Evolutionary conservation across 2,888 invertebrate species (phyloP).

Genomic region (Tenthredo amoena): DNA sequence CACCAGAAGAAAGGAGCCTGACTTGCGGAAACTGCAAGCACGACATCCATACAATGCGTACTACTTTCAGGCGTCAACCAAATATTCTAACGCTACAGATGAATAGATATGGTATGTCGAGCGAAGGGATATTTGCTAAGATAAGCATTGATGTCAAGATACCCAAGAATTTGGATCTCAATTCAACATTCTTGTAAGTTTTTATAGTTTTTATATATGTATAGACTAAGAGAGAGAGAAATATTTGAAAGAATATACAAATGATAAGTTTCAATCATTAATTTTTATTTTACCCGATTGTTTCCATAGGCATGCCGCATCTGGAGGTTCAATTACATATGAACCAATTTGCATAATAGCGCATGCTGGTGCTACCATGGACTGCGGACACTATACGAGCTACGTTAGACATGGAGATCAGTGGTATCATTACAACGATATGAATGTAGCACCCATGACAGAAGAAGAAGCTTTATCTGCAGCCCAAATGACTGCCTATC

Average conservation of each 20-base stretch:
- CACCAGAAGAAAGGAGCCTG: slow-evolving; percentile 66
- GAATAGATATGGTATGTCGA: slow-evolving; percentile 69
- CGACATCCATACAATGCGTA: slow-evolving; percentile 65
- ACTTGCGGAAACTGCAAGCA: slow-evolving; percentile 69
- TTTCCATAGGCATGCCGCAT: slow-evolving; percentile 50
- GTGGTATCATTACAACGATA: slow-evolving; percentile 72
- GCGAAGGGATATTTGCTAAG: slow-evolving; percentile 67
- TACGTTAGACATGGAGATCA: slow-evolving; percentile 68
- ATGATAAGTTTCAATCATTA: not conserved
- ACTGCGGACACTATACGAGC: slow-evolving; percentile 72
- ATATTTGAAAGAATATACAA: not conserved
- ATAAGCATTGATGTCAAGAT: slow-evolving; percentile 68
- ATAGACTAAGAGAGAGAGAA: not conserved
- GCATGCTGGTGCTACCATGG: slow-evolving; percentile 70
- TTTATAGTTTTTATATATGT: not conserved
- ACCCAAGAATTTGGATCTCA: slow-evolving; percentile 64
- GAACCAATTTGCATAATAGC: slow-evolving; percentile 70
- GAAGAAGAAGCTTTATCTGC: slow-evolving; percentile 67
- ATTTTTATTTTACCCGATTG: not conserved
- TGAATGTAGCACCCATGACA: slow-evolving; percentile 67
- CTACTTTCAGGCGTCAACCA: slow-evolving; percentile 67
- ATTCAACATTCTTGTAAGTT: slow-evolving; percentile 66
- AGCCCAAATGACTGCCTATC: slow-evolving; percentile 69
- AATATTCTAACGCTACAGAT: slow-evolving; percentile 69
- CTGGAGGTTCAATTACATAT: slow-evolving; percentile 59